These are phyloP conservation scores for Halictus quadricinctus DNA, from an alignment of 2,888 invertebrate genomes.

Conservation along the genomic window DNA sequence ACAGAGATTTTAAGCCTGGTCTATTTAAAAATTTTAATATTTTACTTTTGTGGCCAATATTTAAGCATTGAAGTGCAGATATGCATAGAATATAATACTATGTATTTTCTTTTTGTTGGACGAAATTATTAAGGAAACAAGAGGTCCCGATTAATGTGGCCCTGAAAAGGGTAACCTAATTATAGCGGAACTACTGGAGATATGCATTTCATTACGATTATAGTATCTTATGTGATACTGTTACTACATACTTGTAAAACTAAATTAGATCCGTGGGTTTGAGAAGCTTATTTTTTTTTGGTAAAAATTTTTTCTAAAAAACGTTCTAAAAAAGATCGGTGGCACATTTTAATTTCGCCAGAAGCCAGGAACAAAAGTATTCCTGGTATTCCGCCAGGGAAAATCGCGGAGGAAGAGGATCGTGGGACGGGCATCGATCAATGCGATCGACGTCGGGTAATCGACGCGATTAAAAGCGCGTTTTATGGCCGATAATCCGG, in stretches of 20 bases:
- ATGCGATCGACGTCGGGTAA: neutral
- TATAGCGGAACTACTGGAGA: too few species aligned
- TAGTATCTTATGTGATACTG: neutral
- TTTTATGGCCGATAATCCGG: conserved; percentile 9
- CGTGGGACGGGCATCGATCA: neutral
- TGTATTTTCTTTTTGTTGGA: too few species aligned
- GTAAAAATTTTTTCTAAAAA: too few species aligned
- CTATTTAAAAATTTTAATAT: too few species aligned
- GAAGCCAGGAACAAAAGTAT: neutral
- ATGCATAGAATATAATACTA: too few species aligned
- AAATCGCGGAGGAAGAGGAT: neutral
- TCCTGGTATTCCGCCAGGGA: neutral
- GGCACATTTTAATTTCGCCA: neutral
- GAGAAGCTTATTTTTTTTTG: neutral
- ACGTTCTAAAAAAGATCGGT: neutral
- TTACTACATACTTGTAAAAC: neutral
- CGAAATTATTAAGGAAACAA: too few species aligned
- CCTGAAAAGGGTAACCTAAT: too few species aligned
- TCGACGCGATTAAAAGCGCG: neutral
- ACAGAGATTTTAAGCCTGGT: neutral
- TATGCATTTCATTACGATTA: neutral
- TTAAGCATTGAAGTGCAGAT: too few species aligned
- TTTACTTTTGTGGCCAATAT: too few species aligned
- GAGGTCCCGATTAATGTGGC: too few species aligned
- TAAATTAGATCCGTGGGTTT: neutral